A percentile compares a stretch with the other conserved stretches of the same genome.
These are phyloP conservation scores for Aphelenchoides besseyi DNA, from an alignment of 1,140 invertebrate species.

Conservation along the genomic window DNA sequence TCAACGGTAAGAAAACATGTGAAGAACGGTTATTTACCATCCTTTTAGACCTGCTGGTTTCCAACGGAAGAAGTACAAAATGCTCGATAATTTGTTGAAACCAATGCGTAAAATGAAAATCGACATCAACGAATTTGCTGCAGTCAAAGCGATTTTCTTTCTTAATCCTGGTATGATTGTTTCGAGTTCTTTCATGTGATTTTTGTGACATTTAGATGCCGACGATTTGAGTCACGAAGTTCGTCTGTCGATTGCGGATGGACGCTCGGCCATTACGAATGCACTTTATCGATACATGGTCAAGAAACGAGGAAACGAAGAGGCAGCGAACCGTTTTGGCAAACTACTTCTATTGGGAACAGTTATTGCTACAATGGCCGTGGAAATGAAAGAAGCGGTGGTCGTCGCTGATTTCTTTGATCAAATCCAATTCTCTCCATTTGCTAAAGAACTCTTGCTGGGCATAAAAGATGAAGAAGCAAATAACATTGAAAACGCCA, in stretches of 20 bases:
- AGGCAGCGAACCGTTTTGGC: slow-evolving; percentile 54
- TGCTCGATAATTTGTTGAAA: slow-evolving; percentile 60
- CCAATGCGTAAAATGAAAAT: slow-evolving; percentile 58
- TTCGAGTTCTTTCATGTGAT: neutral
- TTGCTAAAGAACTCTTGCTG: slow-evolving; percentile 55
- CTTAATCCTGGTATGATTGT: slow-evolving; percentile 56
- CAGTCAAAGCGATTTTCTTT: slow-evolving; percentile 61
- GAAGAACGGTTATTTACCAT: neutral
- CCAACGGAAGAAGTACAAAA: slow-evolving; percentile 61
- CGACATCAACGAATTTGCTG: slow-evolving; percentile 60
- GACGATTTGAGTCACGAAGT: slow-evolving; percentile 47
- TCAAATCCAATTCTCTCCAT: slow-evolving; percentile 53
- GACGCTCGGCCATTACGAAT: slow-evolving; percentile 53
- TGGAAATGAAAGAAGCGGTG: slow-evolving; percentile 61
- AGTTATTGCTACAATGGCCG: slow-evolving; percentile 60
- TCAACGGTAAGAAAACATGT: slow-evolving; percentile 39
- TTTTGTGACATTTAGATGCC: slow-evolving; percentile 47
- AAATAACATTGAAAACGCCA: neutral
- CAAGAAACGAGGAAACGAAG: slow-evolving; percentile 3
- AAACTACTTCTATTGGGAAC: slow-evolving; percentile 56
- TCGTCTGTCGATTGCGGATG: slow-evolving; percentile 41
- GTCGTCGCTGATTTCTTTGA: slow-evolving; percentile 61
- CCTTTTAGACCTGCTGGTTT: slow-evolving; percentile 58
- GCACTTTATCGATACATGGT: slow-evolving; percentile 54
- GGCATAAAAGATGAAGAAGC: slow-evolving; percentile 47